Evolutionary conservation across 2,113 vertebrate genomes (phyloP), one percentile per base, ranked within the genome.

Genomic region (Silurus glanis): DNA sequence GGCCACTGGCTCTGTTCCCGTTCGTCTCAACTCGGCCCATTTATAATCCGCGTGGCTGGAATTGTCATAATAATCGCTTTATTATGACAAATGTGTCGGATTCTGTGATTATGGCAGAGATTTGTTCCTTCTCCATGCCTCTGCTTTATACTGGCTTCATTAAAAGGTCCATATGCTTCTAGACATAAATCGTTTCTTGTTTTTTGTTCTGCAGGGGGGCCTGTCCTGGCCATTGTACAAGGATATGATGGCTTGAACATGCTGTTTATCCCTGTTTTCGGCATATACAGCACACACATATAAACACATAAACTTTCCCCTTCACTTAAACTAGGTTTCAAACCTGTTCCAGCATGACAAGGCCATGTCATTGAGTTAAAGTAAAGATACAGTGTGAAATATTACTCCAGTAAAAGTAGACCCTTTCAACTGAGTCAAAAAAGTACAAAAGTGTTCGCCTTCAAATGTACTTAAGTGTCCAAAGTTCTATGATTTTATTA

Each of bases 71-170:
- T 62, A 14, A 81, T 56, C 56, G 8, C 55, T 79, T 81, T 62
- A 81, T 61, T n/a, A 64, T 59, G 56, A 80, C 55, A 80, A 80
- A 80, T 45, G 56, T 49, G 19, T 64, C 21, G 13, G 59, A n/a
- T 64, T 37, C 59, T n/a, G 9, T 51, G 80, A 82, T 64, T n/a
- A 23, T n/a, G 37, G 23, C 59, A 64, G 58, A 64, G 45, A 82
- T 64, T 64, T 64, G 80, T 82, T 82, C 19, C 45, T 49, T 28
- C 37, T 51, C 64, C 6, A 45, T n/a, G 37, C 12, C 37, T 82
- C 45, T 6, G 16, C 76, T 82, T 64, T 61, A 82, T 7, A 82
- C 5, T 16, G 21, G 6, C 49, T 49, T 19, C 4, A 8, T 37
- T 37, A 17, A 8, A 64, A 80, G 6, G 55, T 61, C 79, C 58